A percentile compares a stretch with the other conserved stretches of the same genome.
Conservation (phyloP, 2,113 vertebrate genomes). For the Phasianus colchicus region DNA sequence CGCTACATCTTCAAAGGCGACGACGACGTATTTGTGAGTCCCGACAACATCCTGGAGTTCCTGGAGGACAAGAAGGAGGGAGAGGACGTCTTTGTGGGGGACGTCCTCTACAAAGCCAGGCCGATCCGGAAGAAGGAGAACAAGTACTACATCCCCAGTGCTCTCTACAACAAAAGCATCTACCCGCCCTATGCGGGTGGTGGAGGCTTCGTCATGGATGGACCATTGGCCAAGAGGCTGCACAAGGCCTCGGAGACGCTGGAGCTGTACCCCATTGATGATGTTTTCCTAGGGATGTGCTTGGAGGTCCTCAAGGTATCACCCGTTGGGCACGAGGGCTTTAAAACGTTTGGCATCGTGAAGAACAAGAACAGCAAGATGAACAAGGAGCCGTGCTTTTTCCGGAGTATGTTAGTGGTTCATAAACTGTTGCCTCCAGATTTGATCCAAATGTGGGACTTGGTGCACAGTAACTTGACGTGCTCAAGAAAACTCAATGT, state of each 20-base stretch:
- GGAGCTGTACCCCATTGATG: constrained; percentile 94
- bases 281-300: constrained; percentile 97
- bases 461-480: constrained; percentile 90
- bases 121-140: constrained; percentile 93
- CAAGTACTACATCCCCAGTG: constrained; percentile 92
- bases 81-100: constrained; percentile 87
- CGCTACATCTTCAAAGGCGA: constrained; percentile 94
- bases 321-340: constrained; percentile 88
- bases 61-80: constrained; percentile 78
- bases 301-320: constrained; percentile 87
- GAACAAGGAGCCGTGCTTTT: constrained; percentile 96
- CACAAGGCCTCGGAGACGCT: constrained; percentile 81
- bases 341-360: constrained; percentile 96
- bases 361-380: constrained; percentile 91
- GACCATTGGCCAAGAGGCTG: constrained; percentile 83
- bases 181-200: constrained; percentile 96
- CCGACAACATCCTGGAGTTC: constrained; percentile 91
- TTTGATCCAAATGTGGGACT: constrained; percentile 90
- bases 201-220: constrained; percentile 93
- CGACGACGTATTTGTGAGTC: constrained; percentile 91
- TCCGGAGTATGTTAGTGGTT: constrained; percentile 92
- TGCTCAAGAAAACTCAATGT: constrained; percentile 87
- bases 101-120: constrained; percentile 88
- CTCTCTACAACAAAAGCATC: constrained; percentile 85
- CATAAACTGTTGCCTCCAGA: constrained; percentile 94